Conservation (phyloP, 2,113 vertebrate species). For the Alligator mississippiensis region DNA sequence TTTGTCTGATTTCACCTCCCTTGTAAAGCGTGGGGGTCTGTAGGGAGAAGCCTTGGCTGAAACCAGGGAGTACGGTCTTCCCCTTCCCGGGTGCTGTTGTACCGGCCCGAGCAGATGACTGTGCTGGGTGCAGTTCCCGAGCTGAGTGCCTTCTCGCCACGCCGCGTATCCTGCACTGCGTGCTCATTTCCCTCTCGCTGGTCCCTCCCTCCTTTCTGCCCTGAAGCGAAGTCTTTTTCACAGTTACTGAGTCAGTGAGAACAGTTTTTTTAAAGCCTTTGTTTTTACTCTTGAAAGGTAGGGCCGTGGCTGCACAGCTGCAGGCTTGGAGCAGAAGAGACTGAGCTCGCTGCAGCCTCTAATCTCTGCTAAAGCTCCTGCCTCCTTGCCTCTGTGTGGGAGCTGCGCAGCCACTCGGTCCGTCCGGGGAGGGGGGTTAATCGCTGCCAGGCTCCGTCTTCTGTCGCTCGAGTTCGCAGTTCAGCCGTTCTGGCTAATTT, state of each 20-base stretch:
- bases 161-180: fast-evolving
- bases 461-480: fast-evolving
- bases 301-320: conserved; percentile 17
- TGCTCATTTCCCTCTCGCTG: fast-evolving
- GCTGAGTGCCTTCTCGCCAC: fast-evolving
- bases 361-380: neutral
- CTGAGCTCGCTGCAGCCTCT: neutral
- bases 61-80: neutral
- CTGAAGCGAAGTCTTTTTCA: conserved; percentile 27
- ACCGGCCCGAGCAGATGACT: neutral
- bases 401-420: neutral
- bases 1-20: neutral
- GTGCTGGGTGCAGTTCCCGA: fast-evolving
- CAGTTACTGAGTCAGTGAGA: conserved; percentile 14
- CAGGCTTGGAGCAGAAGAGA: neutral
- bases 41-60: neutral
- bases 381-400: neutral
- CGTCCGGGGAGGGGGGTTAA: neutral
- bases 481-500: conserved; percentile 16
- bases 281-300: conserved; percentile 40
- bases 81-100: fast-evolving
- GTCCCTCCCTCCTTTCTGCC: neutral
- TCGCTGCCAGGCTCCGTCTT: neutral
- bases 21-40: neutral
- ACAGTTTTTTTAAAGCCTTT: neutral